phyloP scores from a whole-genome alignment of 2,888 invertebrate species.

The Cremastobaeus sp. region DNA sequence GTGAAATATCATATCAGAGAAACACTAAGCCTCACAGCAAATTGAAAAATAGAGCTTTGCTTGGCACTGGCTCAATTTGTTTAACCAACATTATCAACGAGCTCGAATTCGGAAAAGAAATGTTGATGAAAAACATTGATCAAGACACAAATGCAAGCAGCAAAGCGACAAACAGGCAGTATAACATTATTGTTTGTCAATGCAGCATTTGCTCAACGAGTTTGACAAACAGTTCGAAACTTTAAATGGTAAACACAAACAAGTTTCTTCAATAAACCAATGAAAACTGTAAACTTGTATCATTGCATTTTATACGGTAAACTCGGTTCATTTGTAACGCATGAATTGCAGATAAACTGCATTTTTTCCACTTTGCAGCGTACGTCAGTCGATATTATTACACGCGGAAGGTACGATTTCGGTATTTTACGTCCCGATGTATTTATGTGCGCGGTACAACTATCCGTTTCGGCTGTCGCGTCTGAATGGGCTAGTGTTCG shows the following conservation, averaged over 20 bases:
- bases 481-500: conserved; percentile 60
- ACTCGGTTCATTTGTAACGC: conserved; percentile 5
- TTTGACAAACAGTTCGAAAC: conserved; percentile 18
- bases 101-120: too few relatives aligned
- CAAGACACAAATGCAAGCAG: too few relatives aligned
- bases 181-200: conserved; percentile 18
- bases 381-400: conserved; percentile 42
- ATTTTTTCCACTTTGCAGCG: conserved; percentile 31
- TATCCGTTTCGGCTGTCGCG: conserved; percentile 62
- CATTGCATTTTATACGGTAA: conserved; percentile 13
- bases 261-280: not conserved
- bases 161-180: not conserved
- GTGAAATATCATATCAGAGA: too few relatives aligned
- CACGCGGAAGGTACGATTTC: conserved; percentile 53
- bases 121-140: too few relatives aligned
- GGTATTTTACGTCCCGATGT: conserved; percentile 57
- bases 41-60: too few relatives aligned
- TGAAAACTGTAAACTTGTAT: conserved; percentile 3
- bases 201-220: not conserved
- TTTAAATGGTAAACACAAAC: conserved; percentile 30
- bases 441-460: conserved; percentile 62
- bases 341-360: not conserved
- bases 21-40: too few relatives aligned
- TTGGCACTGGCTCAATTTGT: too few relatives aligned
- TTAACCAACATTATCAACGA: too few relatives aligned